phyloP scores from a whole-genome alignment of 2,888 invertebrate genomes.

The Rhagonycha fulva region DNA sequence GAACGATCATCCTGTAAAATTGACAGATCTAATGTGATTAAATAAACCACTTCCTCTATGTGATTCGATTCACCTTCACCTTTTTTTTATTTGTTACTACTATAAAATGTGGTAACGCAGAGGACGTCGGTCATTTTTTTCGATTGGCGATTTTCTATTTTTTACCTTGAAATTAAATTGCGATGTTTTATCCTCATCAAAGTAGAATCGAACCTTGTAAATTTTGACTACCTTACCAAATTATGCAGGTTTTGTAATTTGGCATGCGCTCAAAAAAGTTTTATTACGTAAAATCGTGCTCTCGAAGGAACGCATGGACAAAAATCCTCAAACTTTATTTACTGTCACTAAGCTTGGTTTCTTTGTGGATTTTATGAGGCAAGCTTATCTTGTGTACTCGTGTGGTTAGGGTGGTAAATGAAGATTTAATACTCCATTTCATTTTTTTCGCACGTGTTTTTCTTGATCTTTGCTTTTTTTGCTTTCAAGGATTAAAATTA shows the following conservation, averaged over 20 bases:
- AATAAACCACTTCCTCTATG: not conserved
- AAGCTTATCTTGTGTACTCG: not conserved
- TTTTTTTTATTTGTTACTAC: not conserved
- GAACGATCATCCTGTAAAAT: not conserved
- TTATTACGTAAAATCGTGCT: conserved; percentile 2
- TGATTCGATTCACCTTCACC: not conserved
- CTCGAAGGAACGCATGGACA: conserved; percentile 5
- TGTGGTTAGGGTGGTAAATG: conserved; percentile 5
- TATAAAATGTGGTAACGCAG: not conserved
- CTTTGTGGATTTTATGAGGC: conserved; percentile 7
- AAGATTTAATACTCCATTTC: conserved; percentile 8
- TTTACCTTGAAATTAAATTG: conserved; percentile 1
- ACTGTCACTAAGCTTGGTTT: conserved; percentile 10
- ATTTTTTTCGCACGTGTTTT: conserved; percentile 13
- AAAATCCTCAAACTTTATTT: conserved; percentile 3
- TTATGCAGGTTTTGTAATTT: not conserved
- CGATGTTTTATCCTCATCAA: not conserved
- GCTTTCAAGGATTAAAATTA: not conserved
- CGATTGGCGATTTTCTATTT: not conserved
- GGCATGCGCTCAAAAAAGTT: not conserved
- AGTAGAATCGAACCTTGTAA: not conserved
- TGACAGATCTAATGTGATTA: not conserved
- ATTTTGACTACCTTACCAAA: not conserved
- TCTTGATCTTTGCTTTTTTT: not conserved
- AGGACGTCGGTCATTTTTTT: not conserved